Base-by-base conservation (phyloP, 2,113 vertebrate species). In the Panthera tigris region DNA sequence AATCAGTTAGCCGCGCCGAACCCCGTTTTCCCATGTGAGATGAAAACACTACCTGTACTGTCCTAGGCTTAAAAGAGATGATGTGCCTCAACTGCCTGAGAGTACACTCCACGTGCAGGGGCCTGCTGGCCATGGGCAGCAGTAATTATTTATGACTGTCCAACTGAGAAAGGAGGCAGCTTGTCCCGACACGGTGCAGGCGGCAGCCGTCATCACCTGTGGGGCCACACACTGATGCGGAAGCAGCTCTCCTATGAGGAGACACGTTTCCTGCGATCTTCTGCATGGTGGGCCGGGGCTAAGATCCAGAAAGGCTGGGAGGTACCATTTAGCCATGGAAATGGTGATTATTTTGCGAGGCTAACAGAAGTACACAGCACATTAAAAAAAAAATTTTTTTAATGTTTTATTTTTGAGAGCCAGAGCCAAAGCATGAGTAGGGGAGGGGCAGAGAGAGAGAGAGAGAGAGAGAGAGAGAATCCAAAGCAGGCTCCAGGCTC, bases 71-170 rank as follows among this genome's bases (percentile, higher is more conserved):
- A 3, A 39, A 12, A 66, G 6, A 83, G 31, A 48, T 19, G 39
- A 61, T n/a, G 31, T 4, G 45, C 23, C 65, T 80, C 29, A 14
- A 48, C 16, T 19, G 36, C 8, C 33, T 41, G 31, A 33, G 66
- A 65, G 15, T 31, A 18, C 6, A 14, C 29, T 48, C 7, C 4
- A 41, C 57, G 3, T 0, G 1, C 29, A 19, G 79, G 4, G 7
- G 33, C 2, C 52, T 1, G 0, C 16, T 2, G n/a, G 80, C 14
- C 41, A 14, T 12, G 0, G 0, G 27, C 33, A 29, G 23, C 21
- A 4, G 4, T 12, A 5, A 68, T 36, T 13, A 29, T 25, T 52
- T 5, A 25, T 1, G 50, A 31, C 66, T 5, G 16, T n/a, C 55
- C 31, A 3, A 21, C 29, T 2, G 52, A 65, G 74, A 61, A 74